phyloP scores from a whole-genome alignment of 2,113 vertebrate species.

The Dascyllus trimaculatus region DNA sequence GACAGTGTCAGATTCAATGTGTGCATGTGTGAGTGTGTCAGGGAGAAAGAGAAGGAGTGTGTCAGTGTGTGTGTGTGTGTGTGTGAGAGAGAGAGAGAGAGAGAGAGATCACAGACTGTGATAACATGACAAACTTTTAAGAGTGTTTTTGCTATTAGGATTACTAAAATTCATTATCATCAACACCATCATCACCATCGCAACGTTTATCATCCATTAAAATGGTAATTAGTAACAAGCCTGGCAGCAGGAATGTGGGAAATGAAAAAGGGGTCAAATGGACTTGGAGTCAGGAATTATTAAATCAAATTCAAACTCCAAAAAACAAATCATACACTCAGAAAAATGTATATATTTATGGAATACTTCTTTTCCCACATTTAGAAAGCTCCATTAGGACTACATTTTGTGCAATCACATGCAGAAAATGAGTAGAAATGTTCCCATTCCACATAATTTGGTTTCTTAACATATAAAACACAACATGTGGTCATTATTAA shows the following conservation, averaged over 20 bases:
- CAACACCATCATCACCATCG: conserved; percentile 55
- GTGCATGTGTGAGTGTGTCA: conserved; percentile 57
- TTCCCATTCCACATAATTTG: too few species aligned
- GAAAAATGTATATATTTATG: not conserved
- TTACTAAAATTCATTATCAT: conserved; percentile 77
- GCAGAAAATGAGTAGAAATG: not conserved
- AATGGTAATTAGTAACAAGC: conserved; percentile 67
- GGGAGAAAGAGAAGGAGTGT: conserved; percentile 36
- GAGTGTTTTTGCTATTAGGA: conserved; percentile 60
- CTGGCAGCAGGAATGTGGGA: conserved; percentile 26
- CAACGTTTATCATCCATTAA: conserved; percentile 56
- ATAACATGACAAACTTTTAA: conserved; percentile 80
- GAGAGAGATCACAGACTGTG: conserved; percentile 62
- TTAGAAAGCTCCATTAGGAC: not conserved
- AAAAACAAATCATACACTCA: not conserved
- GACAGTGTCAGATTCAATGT: conserved; percentile 91
- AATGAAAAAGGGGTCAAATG: conserved; percentile 40
- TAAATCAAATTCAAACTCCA: conserved; percentile 4
- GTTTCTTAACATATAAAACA: not conserved
- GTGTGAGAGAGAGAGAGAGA: conserved; percentile 21
- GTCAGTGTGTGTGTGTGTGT: conserved; percentile 21
- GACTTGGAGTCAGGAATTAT: conserved; percentile 24
- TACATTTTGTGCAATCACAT: not conserved
- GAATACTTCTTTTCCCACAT: not conserved
- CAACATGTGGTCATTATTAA: not conserved